These are phyloP conservation scores for Prostheceraeus crozeri DNA, from an alignment of 2,888 invertebrate genomes.

Conservation along the genomic window DNA sequence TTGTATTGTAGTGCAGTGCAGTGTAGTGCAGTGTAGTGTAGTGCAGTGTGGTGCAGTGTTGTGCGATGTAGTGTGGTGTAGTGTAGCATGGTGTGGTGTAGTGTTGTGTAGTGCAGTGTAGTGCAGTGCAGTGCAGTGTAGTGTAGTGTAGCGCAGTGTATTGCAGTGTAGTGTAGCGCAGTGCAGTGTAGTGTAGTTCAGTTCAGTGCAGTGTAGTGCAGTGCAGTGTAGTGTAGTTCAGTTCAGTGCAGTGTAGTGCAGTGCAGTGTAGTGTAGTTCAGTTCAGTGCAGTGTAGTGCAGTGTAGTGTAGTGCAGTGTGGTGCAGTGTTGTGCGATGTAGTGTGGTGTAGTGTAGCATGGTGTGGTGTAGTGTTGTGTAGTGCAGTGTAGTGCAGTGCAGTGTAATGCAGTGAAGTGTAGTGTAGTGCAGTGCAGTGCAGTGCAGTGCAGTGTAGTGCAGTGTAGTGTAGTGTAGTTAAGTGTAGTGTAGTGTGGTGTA, in stretches of 20 bases:
- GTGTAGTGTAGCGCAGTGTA: conserved; percentile 23
- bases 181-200: conserved; percentile 27
- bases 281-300: conserved; percentile 33
- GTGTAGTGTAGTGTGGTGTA: conserved; percentile 35
- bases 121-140: conserved; percentile 33
- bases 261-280: conserved; percentile 30
- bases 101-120: conserved; percentile 24
- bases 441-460: conserved; percentile 34
- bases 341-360: conserved; percentile 36
- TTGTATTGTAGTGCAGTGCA: conserved; percentile 10
- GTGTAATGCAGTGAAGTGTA: conserved; percentile 30
- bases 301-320: conserved; percentile 36
- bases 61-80: conserved; percentile 31
- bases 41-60: conserved; percentile 10
- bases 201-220: conserved; percentile 25
- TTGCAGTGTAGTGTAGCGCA: conserved; percentile 34
- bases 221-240: conserved; percentile 36
- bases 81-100: conserved; percentile 31
- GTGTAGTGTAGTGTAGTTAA: conserved; percentile 37
- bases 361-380: conserved; percentile 37
- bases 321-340: conserved; percentile 38
- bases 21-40: conserved; percentile 9
- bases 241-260: conserved; percentile 35
- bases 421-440: conserved; percentile 30
- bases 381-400: conserved; percentile 32